phyloP scores from a whole-genome alignment of 2,113 vertebrate genomes.

The Phaetusa simplex region DNA sequence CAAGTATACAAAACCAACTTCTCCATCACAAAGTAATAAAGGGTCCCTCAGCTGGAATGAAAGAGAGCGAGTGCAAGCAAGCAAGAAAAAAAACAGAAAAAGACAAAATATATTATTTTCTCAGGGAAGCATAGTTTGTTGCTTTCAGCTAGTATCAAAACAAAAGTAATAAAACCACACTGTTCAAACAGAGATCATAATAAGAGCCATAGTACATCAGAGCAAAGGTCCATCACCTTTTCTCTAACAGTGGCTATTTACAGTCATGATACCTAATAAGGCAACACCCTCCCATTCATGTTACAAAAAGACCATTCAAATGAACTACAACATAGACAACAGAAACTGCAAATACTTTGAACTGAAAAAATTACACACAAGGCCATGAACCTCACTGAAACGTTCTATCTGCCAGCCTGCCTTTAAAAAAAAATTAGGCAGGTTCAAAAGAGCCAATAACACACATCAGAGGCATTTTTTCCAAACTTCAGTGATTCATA shows the following conservation, averaged over 20 bases:
- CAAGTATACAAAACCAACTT: neutral
- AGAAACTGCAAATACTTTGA: neutral
- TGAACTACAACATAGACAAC: neutral
- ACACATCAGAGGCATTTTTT: neutral
- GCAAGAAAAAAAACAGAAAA: neutral
- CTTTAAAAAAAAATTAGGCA: neutral
- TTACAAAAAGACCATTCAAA: neutral
- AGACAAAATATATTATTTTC: neutral
- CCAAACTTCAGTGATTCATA: neutral
- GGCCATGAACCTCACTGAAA: neutral
- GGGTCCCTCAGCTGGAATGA: neutral
- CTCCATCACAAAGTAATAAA: neutral
- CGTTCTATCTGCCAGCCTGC: neutral
- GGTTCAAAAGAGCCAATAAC: neutral
- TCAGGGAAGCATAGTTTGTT: neutral
- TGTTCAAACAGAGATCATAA: neutral
- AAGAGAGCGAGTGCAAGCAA: neutral
- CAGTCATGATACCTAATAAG: neutral
- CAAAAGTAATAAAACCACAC: neutral
- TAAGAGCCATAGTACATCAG: neutral
- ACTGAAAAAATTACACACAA: neutral
- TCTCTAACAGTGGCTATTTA: neutral
- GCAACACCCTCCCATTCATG: neutral
- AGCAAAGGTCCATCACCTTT: neutral
- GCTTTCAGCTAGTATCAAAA: neutral